phyloP scores from a whole-genome alignment of 2,888 invertebrate genomes.

The Anarsia innoxiella region DNA sequence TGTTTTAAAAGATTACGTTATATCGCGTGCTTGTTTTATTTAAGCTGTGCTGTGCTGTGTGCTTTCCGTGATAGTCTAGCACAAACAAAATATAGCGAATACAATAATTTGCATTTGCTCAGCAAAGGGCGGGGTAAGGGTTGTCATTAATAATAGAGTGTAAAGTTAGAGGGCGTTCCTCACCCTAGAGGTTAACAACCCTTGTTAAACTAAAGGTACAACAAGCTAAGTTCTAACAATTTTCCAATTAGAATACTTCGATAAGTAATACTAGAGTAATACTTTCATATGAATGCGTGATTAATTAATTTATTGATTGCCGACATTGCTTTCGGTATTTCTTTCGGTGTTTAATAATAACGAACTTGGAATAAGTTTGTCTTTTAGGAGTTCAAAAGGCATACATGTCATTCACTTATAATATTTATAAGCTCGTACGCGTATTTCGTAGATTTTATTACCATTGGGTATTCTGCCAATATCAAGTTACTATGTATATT shows the following conservation, averaged over 20 bases:
- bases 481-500: no score
- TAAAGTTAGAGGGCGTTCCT: slow-evolving; percentile 60
- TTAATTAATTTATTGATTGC: no score
- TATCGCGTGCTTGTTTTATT: slow-evolving; percentile 25
- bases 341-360: no score
- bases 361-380: no score
- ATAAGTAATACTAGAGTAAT: neutral
- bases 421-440: no score
- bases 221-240: neutral
- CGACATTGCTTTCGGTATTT: no score
- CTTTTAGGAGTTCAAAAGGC: no score
- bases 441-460: no score
- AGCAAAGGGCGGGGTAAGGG: slow-evolving; percentile 54
- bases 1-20: slow-evolving; percentile 21
- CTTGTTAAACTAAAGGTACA: slow-evolving; percentile 40
- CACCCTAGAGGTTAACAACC: slow-evolving; percentile 67
- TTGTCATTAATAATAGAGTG: slow-evolving; percentile 71
- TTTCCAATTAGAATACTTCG: neutral
- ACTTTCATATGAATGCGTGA: neutral
- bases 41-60: slow-evolving; percentile 24
- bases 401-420: no score
- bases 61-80: slow-evolving; percentile 31
- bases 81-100: slow-evolving; percentile 61
- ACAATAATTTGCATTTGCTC: slow-evolving; percentile 65
- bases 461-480: no score